These are phyloP conservation scores for Sparidentex hasta DNA, from an alignment of 2,797 vertebrate genomes.

Conservation along the genomic window DNA sequence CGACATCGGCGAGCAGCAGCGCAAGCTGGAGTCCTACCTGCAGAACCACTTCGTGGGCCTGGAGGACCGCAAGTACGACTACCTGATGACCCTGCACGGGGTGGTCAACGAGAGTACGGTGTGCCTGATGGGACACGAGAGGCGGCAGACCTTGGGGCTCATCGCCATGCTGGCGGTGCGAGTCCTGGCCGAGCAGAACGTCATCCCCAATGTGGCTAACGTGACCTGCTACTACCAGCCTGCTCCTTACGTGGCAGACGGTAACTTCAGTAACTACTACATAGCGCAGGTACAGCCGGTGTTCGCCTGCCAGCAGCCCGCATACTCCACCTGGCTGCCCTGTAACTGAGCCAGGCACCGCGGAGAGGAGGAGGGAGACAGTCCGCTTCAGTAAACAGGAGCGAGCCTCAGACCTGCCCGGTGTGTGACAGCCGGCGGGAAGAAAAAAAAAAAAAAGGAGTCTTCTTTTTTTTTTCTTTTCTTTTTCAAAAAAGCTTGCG, in stretches of 20 bases:
- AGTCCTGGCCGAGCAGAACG: slow-evolving; percentile 97
- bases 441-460: slow-evolving; percentile 32
- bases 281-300: slow-evolving; percentile 98
- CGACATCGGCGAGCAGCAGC: slow-evolving; percentile 96
- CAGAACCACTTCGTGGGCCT: slow-evolving; percentile 99
- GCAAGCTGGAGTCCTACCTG: slow-evolving; percentile 99
- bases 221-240: slow-evolving; percentile 99
- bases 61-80: slow-evolving; percentile 99
- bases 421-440: slow-evolving; percentile 69
- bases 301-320: slow-evolving; percentile 95
- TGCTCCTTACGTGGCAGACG: slow-evolving; percentile 97
- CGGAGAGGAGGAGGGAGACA: slow-evolving; percentile 51
- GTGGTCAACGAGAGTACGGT: slow-evolving; percentile 99
- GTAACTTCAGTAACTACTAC: slow-evolving; percentile 99
- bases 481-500: slow-evolving; percentile 63
- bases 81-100: slow-evolving; percentile 96
- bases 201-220: slow-evolving; percentile 98
- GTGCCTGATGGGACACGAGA: slow-evolving; percentile 99
- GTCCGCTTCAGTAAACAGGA: slow-evolving; percentile 69
- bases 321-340: slow-evolving; percentile 97
- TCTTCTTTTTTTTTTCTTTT: slow-evolving; percentile 43
- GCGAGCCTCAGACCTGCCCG: slow-evolving; percentile 59
- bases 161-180: slow-evolving; percentile 98
- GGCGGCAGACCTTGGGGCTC: slow-evolving; percentile 96
- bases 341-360: slow-evolving; percentile 91